Conservation (phyloP, 1,140 invertebrate genomes). For the Apis cerana region DNA sequence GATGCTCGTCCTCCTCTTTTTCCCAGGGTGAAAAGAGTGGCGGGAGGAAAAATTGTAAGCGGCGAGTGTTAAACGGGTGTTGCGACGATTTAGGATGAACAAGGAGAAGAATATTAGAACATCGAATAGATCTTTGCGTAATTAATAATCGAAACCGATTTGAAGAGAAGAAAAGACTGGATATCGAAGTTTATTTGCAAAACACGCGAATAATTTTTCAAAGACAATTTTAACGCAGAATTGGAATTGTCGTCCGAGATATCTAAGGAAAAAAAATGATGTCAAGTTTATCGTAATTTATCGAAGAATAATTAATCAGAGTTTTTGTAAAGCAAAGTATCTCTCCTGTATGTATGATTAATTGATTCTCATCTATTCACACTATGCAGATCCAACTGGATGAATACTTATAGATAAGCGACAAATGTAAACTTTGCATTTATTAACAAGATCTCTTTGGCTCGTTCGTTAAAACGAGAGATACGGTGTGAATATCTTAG, state of each 20-base stretch:
- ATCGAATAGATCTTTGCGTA: conserved; percentile 33
- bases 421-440: conserved; percentile 34
- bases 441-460: conserved; percentile 9
- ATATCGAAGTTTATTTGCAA: no score
- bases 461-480: conserved; percentile 26
- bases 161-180: not conserved
- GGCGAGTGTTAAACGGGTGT: conserved; percentile 33
- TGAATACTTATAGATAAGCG: not conserved
- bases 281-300: not conserved
- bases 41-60: conserved; percentile 13
- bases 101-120: no score
- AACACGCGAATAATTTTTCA: not conserved
- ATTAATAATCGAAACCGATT: conserved; percentile 12
- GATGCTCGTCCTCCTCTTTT: conserved; percentile 7
- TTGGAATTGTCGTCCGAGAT: no score
- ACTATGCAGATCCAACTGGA: not conserved
- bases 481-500: conserved; percentile 11
- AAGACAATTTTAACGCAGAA: no score
- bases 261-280: no score
- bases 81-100: no score
- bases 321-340: not conserved
- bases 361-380: not conserved
- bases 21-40: not conserved
- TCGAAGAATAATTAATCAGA: not conserved
- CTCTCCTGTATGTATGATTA: not conserved